A percentile compares a stretch with the other conserved stretches of the same genome.
Evolutionary conservation across 2,797 vertebrate genomes (phyloP).

Genomic region (Chaenodraco wilsoni): DNA sequence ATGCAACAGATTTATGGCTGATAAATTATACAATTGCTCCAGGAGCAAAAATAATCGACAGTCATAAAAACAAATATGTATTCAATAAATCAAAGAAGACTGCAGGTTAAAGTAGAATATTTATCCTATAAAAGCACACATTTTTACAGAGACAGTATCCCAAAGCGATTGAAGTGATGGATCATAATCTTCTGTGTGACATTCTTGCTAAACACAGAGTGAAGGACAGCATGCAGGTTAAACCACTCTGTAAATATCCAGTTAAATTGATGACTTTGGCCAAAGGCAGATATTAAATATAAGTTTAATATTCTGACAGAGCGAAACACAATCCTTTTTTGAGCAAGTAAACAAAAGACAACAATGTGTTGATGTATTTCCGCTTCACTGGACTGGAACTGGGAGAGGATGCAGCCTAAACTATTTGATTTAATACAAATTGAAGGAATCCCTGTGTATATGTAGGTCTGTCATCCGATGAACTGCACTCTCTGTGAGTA

Average conservation of each 20-base stretch:
- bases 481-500: too few relatives aligned
- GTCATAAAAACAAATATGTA: constrained; percentile 3
- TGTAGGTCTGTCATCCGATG: too few relatives aligned
- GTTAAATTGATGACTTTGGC: constrained; percentile 11
- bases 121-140: background rate
- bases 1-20: constrained; percentile 20
- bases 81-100: constrained; percentile 2
- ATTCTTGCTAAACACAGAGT: constrained; percentile 7
- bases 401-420: constrained; percentile 22
- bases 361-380: constrained; percentile 20
- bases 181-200: constrained; percentile 4
- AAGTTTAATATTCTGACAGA: constrained; percentile 32
- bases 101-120: background rate
- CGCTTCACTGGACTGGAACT: background rate
- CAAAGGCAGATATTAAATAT: constrained; percentile 23
- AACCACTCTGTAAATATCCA: too few relatives aligned
- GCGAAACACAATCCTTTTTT: constrained; percentile 25
- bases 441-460: too few relatives aligned
- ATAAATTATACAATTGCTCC: constrained; percentile 19
- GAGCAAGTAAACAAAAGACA: constrained; percentile 24
- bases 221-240: constrained; percentile 20
- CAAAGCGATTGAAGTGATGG: constrained; percentile 7
- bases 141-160: constrained; percentile 12
- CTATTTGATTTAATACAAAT: constrained; percentile 15
- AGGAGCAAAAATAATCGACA: constrained; percentile 9